phyloP scores from a whole-genome alignment of 2,888 invertebrate species.

The Eupithecia exiguata region DNA sequence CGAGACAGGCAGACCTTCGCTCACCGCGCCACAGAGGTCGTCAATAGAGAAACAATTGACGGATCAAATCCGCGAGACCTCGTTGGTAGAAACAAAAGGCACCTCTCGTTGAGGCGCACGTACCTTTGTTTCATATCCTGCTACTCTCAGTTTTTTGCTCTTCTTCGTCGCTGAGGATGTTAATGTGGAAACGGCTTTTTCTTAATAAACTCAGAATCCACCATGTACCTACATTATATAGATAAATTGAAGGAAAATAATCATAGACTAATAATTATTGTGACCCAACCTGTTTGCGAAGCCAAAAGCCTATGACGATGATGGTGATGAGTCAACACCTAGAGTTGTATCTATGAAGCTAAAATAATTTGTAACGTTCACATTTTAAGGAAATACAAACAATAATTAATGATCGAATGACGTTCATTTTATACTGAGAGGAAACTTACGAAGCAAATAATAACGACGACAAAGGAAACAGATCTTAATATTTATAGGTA shows the following conservation, averaged over 20 bases:
- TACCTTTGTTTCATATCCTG: conserved; percentile 74
- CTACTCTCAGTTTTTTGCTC: conserved; percentile 59
- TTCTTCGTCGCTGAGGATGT: conserved; percentile 46
- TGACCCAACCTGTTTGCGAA: not conserved
- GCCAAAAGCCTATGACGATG: not conserved
- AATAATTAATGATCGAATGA: not conserved
- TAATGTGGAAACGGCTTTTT: conserved; percentile 30
- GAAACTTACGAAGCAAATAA: not conserved
- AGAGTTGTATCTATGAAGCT: not conserved
- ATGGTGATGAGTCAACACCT: not conserved
- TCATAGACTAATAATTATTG: not conserved
- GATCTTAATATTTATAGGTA: not conserved
- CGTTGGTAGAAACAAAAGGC: conserved; percentile 30
- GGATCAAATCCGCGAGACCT: conserved; percentile 7
- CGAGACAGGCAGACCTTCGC: too few relatives aligned
- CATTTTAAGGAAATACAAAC: not conserved
- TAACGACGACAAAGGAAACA: not conserved
- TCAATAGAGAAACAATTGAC: not conserved
- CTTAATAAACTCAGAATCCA: not conserved
- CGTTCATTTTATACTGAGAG: not conserved
- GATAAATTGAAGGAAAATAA: not conserved
- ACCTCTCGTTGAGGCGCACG: conserved; percentile 43
- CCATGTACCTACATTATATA: not conserved
- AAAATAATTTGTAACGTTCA: not conserved
- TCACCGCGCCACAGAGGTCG: too few relatives aligned